Conservation (phyloP, 2,113 vertebrate genomes). For the Melierax canorus region DNA sequence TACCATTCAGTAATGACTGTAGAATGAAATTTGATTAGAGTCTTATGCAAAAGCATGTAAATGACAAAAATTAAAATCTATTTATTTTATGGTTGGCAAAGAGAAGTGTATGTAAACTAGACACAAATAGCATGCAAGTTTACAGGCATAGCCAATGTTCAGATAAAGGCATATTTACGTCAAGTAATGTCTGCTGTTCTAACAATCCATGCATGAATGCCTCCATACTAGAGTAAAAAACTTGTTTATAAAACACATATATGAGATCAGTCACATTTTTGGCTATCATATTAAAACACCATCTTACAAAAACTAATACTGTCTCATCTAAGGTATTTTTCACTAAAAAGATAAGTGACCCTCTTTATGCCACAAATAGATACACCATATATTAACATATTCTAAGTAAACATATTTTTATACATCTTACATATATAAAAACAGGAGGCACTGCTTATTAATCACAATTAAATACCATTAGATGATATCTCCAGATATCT, state of each 20-base stretch:
- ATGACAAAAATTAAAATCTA: not conserved
- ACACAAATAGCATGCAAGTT: not conserved
- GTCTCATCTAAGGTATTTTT: not conserved
- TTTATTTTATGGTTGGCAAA: not conserved
- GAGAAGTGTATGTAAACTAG: not conserved
- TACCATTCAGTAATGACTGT: not conserved
- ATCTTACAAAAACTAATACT: not conserved
- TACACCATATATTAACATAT: not conserved
- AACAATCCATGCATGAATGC: not conserved
- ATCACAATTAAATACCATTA: not conserved
- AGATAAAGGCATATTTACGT: constrained; percentile 3
- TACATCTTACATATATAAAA: not conserved
- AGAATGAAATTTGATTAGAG: not conserved
- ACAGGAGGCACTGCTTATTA: not conserved
- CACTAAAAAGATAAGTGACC: not conserved
- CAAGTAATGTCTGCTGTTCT: not conserved
- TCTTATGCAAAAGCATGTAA: not conserved
- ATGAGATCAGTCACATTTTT: not conserved
- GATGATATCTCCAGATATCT: not conserved
- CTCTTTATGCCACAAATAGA: not conserved
- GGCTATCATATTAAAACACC: not conserved
- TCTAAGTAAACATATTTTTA: not conserved
- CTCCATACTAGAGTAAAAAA: not conserved
- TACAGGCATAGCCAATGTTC: not conserved
- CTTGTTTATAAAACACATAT: not conserved